Conservation (phyloP, 1,140 invertebrate species). For the Drosophila repleta region DNA sequence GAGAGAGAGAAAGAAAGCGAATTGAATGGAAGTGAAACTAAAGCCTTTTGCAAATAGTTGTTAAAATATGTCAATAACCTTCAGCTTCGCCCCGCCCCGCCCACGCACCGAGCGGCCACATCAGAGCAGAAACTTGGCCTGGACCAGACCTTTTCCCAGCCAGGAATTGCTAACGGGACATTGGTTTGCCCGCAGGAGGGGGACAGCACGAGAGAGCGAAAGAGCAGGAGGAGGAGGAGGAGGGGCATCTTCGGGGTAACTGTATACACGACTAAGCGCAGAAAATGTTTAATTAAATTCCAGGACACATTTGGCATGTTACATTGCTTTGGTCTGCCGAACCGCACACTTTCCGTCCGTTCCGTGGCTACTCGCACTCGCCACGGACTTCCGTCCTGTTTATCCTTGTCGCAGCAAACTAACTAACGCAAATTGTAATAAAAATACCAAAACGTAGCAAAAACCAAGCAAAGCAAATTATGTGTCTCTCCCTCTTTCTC, state of each 20-base stretch:
- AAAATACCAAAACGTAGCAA: constrained; percentile 75
- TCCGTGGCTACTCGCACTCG: constrained; percentile 1
- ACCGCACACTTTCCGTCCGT: constrained; percentile 60
- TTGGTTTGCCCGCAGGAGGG: constrained; percentile 26
- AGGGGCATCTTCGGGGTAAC: constrained; percentile 12
- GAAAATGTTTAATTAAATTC: constrained; percentile 82
- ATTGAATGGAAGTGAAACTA: constrained; percentile 77
- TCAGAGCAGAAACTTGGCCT: constrained; percentile 5
- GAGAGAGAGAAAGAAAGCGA: constrained; percentile 7
- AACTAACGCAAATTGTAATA: constrained; percentile 78
- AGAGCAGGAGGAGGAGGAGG: background rate
- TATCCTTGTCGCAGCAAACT: constrained; percentile 38
- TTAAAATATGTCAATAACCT: constrained; percentile 82
- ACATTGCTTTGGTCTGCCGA: constrained; percentile 63
- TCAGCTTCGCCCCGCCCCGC: constrained; percentile 6
- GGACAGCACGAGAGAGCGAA: background rate
- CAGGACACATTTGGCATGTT: constrained; percentile 81
- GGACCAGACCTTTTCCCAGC: too few species aligned
- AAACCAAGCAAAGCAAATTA: constrained; percentile 81
- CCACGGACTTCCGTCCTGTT: constrained; percentile 10
- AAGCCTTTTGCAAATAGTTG: constrained; percentile 81
- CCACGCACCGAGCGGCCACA: constrained; percentile 4
- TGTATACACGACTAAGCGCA: constrained; percentile 77
- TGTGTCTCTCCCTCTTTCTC: constrained; percentile 24
- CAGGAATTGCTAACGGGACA: constrained; percentile 62